Evolutionary conservation across 2,888 invertebrate genomes (phyloP), one percentile per base, ranked within the genome.

Genomic region (Tetrapedia diversipes): DNA sequence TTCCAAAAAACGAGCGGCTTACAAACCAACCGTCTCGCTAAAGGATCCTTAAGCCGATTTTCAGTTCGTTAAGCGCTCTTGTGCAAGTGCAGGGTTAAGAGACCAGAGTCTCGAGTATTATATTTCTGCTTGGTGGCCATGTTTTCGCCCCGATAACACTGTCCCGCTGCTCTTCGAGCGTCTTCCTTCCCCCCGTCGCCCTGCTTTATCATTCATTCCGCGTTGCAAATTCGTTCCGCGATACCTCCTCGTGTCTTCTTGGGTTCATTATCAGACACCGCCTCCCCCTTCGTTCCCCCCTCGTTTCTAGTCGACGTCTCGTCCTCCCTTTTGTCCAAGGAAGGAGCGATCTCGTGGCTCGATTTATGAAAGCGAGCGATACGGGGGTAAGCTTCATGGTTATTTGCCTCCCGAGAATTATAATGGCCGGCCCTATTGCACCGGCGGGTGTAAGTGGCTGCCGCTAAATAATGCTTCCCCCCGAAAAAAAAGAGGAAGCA

Each of bases 321-420:
- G 70, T 57, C 57, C 47, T 39, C 39, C 66, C 74, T 81, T 54
- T 83, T 83, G 77, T 75, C 63, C 73, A 37, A 32, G 57, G 22
- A 60, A 16, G 37, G 37, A n/a, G 60, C 68, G 71, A 65, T 73
- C 69, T 27, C 56, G 60, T 53, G 51, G 43, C 66, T 74, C 60
- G 78, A 83, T 83, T 83, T 83, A 83, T 83, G 83, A 83, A 83
- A 74, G 61, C 71, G 56, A 49, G 79, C 77, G 82, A 80, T 72
- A 77, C 57, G 60, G 51, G 61, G 51, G 61, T 72, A 54, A 80
- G 72, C 73, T 60, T 49, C 53, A 59, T 24, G 77, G 75, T 83
- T 83, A 81, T 80, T 83, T 78, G 80, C 71, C 82, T 73, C 84
- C 43, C 39, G 82, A 72, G 84, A 74, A 77, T 82, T 84, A 78